A percentile compares a stretch with the other conserved stretches of the same genome.
Conservation (phyloP, 2,888 invertebrate genomes). For the Endomychus coccineus region DNA sequence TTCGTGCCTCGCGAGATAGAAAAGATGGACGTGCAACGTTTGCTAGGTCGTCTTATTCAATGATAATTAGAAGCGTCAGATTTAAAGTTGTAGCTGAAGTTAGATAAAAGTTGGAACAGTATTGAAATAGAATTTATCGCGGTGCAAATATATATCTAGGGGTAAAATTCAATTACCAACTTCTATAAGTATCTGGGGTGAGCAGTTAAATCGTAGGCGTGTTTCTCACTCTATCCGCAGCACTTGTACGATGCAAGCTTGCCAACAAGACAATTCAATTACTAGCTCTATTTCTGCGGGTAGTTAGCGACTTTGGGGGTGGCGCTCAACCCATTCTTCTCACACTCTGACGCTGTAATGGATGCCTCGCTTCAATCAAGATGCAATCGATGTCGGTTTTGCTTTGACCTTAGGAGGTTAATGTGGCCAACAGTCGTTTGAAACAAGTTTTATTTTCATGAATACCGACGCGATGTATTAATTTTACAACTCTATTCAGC, state of each 20-base stretch:
- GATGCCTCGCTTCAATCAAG: slow-evolving; percentile 39
- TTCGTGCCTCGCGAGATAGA: too few species aligned
- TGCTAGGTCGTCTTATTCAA: too few species aligned
- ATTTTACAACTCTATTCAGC: too few species aligned
- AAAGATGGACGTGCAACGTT: too few species aligned
- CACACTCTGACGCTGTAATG: slow-evolving; percentile 34
- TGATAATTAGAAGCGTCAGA: too few species aligned
- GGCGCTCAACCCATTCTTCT: slow-evolving; percentile 19
- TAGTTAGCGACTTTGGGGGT: slow-evolving; percentile 32
- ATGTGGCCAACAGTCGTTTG: too few species aligned
- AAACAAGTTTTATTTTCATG: too few species aligned
- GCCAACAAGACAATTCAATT: slow-evolving; percentile 47
- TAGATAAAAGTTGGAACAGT: slow-evolving; percentile 14
- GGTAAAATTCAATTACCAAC: slow-evolving; percentile 44
- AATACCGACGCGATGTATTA: too few species aligned
- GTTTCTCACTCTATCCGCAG: slow-evolving; percentile 24
- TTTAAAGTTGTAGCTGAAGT: too few species aligned
- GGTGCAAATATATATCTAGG: slow-evolving; percentile 39
- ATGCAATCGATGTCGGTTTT: slow-evolving; percentile 37
- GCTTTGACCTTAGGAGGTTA: too few species aligned
- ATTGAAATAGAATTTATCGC: slow-evolving; percentile 41
- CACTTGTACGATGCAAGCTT: slow-evolving; percentile 25
- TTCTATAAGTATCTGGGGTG: slow-evolving; percentile 34
- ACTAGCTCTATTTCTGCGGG: slow-evolving; percentile 42
- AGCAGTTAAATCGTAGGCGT: slow-evolving; percentile 39